These are phyloP conservation scores for Diplodus sargus DNA, from an alignment of 2,797 vertebrate genomes.

Conservation along the genomic window DNA sequence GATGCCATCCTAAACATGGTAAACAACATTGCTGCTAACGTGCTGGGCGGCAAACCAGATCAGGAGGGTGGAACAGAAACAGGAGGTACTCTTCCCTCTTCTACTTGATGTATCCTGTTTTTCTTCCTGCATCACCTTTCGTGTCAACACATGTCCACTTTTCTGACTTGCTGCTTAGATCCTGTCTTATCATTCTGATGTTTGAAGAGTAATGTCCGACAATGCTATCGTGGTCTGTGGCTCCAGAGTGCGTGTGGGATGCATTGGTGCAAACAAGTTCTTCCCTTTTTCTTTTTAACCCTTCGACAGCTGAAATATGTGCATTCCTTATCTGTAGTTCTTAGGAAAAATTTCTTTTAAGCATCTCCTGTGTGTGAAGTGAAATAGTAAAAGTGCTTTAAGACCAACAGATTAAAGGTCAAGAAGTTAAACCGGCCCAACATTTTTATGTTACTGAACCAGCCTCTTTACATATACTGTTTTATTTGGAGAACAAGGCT, in stretches of 20 bases:
- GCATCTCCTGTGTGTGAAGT: background rate
- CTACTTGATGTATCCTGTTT: background rate
- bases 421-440: background rate
- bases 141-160: background rate
- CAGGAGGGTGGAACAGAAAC: slow-evolving; percentile 83
- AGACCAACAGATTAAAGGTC: background rate
- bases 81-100: slow-evolving; percentile 84
- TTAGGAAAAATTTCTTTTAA: background rate
- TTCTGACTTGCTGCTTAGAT: background rate
- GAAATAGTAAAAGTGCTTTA: background rate
- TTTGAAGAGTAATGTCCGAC: background rate
- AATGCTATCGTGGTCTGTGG: background rate
- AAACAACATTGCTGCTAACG: slow-evolving; percentile 99
- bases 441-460: background rate
- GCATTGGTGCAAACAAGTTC: background rate
- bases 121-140: background rate
- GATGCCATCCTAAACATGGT: slow-evolving; percentile 99
- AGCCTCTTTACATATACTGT: background rate
- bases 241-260: background rate
- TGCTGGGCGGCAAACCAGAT: slow-evolving; percentile 92
- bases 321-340: background rate
- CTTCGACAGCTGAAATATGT: background rate
- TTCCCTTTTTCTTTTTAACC: background rate
- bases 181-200: background rate
- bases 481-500: background rate